Evolutionary conservation across 2,888 invertebrate genomes (phyloP).

Genomic region (Lepidocyrtoides sp.): DNA sequence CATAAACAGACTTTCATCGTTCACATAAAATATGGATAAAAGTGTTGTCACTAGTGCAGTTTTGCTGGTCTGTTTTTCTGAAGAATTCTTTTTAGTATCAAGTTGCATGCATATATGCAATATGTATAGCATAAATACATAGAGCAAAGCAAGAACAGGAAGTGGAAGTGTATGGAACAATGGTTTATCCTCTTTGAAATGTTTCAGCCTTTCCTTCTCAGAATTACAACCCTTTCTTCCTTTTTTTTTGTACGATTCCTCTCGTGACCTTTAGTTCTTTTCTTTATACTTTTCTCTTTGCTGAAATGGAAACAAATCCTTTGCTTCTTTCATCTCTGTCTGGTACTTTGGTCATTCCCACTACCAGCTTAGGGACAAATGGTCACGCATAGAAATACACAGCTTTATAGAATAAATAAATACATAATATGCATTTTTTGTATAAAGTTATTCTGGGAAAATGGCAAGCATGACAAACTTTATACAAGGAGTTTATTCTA

Average conservation of each 20-base stretch:
- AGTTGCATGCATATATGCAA: too few species aligned
- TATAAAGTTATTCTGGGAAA: neutral
- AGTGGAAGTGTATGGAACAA: conserved; percentile 59
- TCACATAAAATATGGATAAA: conserved; percentile 28
- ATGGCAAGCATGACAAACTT: neutral
- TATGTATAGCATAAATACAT: neutral
- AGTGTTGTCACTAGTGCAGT: conserved; percentile 1
- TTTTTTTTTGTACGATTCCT: conserved; percentile 28
- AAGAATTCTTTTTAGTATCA: too few species aligned
- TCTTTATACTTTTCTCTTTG: neutral
- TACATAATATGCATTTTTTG: neutral
- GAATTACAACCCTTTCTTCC: neutral
- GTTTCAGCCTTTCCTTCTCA: conserved; percentile 1
- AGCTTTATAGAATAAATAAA: conserved; percentile 15
- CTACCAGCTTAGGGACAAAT: neutral
- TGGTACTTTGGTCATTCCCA: neutral
- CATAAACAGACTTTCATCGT: conserved; percentile 42
- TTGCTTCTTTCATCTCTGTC: conserved; percentile 22
- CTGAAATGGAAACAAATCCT: conserved; percentile 35
- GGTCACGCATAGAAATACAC: neutral
- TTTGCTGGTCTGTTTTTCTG: neutral
- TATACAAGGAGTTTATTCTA: neutral
- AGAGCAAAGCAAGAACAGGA: conserved; percentile 21
- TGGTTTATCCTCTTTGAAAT: conserved; percentile 49
- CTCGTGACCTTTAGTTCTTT: conserved; percentile 37